Percentiles rank a stretch among this genome's conserved stretches.
These are phyloP conservation scores for Oreochromis aureus DNA, from an alignment of 2,113 vertebrate genomes.

Conservation along the genomic window DNA sequence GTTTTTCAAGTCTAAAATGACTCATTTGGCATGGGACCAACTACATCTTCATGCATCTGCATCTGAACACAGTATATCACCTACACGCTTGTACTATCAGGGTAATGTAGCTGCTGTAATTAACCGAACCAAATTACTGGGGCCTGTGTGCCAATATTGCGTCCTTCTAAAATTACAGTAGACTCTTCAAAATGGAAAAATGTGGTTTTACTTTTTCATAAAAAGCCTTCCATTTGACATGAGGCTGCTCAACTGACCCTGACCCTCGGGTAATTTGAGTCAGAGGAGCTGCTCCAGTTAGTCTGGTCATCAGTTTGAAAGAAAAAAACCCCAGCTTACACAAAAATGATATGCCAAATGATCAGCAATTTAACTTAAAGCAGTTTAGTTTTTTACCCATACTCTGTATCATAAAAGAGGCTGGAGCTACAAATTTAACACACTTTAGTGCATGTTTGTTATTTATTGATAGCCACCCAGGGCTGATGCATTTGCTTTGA, in stretches of 20 bases:
- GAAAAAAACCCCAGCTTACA: neutral
- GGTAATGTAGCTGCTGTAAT: neutral
- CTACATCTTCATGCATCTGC: neutral
- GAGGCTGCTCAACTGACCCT: conserved; percentile 17
- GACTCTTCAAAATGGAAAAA: conserved; percentile 3
- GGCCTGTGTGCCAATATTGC: neutral
- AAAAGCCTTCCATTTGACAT: conserved; percentile 2
- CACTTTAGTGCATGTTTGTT: neutral
- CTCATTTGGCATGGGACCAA: neutral
- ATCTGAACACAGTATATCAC: neutral
- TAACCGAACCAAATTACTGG: neutral
- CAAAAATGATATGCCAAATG: neutral
- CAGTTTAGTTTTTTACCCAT: neutral
- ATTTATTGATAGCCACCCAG: neutral
- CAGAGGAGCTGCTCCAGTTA: neutral
- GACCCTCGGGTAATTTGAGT: conserved; percentile 37
- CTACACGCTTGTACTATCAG: neutral
- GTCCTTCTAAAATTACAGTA: conserved; percentile 18
- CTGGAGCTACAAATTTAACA: neutral
- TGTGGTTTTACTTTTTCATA: conserved; percentile 19
- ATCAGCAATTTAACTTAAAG: neutral
- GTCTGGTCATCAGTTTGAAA: conserved; percentile 22
- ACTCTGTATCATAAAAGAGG: neutral
- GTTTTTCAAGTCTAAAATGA: conserved; percentile 15
- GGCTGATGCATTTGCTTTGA: neutral